Evolutionary conservation across 2,113 vertebrate genomes (phyloP), one percentile per base, ranked within the genome.

Genomic region (Pomatorhinus ruficollis): DNA sequence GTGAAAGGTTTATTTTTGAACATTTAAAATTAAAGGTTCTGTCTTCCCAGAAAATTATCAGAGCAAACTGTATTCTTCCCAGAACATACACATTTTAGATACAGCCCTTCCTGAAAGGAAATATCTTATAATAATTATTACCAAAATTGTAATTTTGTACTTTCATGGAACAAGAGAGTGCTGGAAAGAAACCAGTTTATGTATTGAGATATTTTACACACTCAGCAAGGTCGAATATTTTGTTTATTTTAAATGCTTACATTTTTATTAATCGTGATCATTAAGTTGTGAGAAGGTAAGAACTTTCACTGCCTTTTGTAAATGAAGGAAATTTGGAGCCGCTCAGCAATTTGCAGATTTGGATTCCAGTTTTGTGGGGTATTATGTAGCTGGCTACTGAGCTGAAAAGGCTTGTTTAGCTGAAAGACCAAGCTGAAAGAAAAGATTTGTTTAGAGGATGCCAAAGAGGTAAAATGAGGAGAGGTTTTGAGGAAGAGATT

Each of bases 21-120:
- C 12, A n/a, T 77, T 91, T 84, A 72, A 83, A 97, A 94, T 74
- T 92, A 97, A 94, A 83, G 83, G 80, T 61, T 44, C 17, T 93
- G 66, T 79, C n/a, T 95, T 95, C 45, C 59, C 69, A 96, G 85
- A 95, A 97, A 97, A 93, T 96, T 96, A 95, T 94, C 94, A 96
- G 79, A 92, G 82, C 83, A 95, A 97, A 82, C 76, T 27, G 56
- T 65, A 81, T 59, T 90, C 70, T 95, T 97, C 92, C 90, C 92
- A 94, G 83, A 96, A 96, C 89, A 93, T 65, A 66, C 19, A 92
- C 13, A 82, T n/a, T 76, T 56, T 81, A 90, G 95, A 89, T 87
- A 72, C 56, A 82, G 50, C 53, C 42, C 81, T 96, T 92, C 44
- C 75, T 93, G 91, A 97, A 96, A 94, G 81, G 80, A 97, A 97